Evolutionary conservation across 30 jellyfish, hydroid and myxozoan genomes (phyloP).

Genomic region (Morbakka virulenta): DNA sequence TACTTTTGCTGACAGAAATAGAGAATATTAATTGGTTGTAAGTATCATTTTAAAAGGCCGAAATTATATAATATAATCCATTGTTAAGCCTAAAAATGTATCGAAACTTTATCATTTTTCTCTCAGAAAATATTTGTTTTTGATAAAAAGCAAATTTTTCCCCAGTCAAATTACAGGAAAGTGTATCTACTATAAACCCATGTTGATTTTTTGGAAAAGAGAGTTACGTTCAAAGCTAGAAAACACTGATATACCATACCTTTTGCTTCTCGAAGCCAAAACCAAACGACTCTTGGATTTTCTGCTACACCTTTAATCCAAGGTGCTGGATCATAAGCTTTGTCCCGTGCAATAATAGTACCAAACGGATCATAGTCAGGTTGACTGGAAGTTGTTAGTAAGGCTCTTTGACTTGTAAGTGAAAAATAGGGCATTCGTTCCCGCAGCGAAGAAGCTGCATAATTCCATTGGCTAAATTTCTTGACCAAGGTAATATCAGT

Average conservation of each 20-base stretch:
- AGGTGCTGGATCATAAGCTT: conserved; percentile 72
- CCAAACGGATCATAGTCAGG: conserved; percentile 77
- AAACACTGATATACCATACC: conserved; percentile 45
- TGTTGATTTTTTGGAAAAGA: too few relatives aligned
- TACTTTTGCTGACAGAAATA: too few relatives aligned
- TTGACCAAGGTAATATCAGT: conserved; percentile 81
- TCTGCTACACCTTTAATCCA: conserved; percentile 88
- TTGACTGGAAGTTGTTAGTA: conserved; percentile 83
- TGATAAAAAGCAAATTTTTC: too few relatives aligned
- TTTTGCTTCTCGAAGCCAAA: conserved; percentile 93
- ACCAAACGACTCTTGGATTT: conserved; percentile 85
- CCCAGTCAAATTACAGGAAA: too few relatives aligned
- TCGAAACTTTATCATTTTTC: too few relatives aligned
- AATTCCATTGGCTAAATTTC: conserved; percentile 92
- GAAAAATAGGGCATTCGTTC: conserved; percentile 96
- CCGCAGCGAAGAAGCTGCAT: conserved; percentile 69
- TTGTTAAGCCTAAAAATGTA: too few relatives aligned
- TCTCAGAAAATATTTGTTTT: too few relatives aligned
- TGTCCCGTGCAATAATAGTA: conserved; percentile 75
- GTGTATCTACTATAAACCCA: too few relatives aligned
- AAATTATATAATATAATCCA: too few relatives aligned
- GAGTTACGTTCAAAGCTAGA: too few relatives aligned
- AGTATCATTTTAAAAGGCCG: too few relatives aligned
- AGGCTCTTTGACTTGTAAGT: conserved; percentile 46
- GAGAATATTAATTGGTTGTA: too few relatives aligned